Conservation (phyloP, 2,888 invertebrate genomes). For the Halictus quadricinctus region DNA sequence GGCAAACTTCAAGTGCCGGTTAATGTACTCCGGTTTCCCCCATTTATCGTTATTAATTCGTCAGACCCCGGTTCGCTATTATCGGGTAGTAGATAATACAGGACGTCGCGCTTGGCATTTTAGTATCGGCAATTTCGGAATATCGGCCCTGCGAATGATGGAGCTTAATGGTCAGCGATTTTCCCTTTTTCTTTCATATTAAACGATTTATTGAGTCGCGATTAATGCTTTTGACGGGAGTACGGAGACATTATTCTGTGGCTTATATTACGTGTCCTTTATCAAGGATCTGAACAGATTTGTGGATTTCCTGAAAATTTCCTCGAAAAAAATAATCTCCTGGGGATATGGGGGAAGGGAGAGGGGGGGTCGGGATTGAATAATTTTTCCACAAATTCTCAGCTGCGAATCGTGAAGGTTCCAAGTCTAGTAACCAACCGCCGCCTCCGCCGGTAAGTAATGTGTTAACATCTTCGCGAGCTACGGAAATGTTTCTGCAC, state of each 20-base stretch:
- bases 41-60: constrained; percentile 7
- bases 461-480: not conserved
- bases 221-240: not conserved
- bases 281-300: too few species aligned
- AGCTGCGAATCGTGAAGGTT: not conserved
- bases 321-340: too few species aligned
- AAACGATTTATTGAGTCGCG: not conserved
- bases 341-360: too few species aligned
- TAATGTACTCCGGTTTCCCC: constrained; percentile 6
- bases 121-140: not conserved
- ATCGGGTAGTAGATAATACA: not conserved
- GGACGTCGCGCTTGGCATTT: not conserved
- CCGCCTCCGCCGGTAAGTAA: too few species aligned
- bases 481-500: not conserved
- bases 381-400: not conserved
- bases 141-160: not conserved
- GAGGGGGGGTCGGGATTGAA: too few species aligned
- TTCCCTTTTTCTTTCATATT: not conserved
- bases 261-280: not conserved
- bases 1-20: not conserved
- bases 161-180: not conserved
- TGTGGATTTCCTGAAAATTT: too few species aligned
- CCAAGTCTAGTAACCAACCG: too few species aligned
- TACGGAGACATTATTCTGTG: not conserved
- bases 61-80: not conserved